phyloP scores from a whole-genome alignment of 2,888 invertebrate species.

The Spilosoma lubricipeda region DNA sequence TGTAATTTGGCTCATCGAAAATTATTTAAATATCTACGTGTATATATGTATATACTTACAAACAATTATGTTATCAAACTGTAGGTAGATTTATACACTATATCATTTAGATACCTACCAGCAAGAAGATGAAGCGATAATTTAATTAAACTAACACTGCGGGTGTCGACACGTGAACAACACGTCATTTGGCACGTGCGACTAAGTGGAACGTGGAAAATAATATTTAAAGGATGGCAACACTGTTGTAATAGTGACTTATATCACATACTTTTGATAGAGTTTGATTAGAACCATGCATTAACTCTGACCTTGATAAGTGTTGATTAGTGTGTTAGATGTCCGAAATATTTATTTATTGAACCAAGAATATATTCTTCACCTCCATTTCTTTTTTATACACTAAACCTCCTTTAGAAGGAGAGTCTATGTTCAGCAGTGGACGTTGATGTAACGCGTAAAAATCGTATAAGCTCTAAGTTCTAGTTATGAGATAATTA shows the following conservation, averaged over 20 bases:
- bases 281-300: not conserved
- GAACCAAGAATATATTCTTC: no score
- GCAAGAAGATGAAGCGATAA: conserved; percentile 23
- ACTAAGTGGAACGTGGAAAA: conserved; percentile 9
- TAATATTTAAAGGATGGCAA: not conserved
- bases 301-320: no score
- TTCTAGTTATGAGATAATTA: not conserved
- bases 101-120: not conserved
- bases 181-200: conserved; percentile 34
- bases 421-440: not conserved
- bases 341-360: no score
- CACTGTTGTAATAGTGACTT: not conserved
- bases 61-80: not conserved
- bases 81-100: not conserved
- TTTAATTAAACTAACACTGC: conserved; percentile 34
- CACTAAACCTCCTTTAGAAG: not conserved
- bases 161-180: conserved; percentile 5
- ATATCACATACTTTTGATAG: not conserved
- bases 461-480: not conserved
- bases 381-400: no score
- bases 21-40: not conserved
- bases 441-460: not conserved
- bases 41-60: not conserved
- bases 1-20: no score
- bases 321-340: no score